Evolutionary conservation across 2,888 invertebrate genomes (phyloP).

Genomic region (Augiades crinisus): DNA sequence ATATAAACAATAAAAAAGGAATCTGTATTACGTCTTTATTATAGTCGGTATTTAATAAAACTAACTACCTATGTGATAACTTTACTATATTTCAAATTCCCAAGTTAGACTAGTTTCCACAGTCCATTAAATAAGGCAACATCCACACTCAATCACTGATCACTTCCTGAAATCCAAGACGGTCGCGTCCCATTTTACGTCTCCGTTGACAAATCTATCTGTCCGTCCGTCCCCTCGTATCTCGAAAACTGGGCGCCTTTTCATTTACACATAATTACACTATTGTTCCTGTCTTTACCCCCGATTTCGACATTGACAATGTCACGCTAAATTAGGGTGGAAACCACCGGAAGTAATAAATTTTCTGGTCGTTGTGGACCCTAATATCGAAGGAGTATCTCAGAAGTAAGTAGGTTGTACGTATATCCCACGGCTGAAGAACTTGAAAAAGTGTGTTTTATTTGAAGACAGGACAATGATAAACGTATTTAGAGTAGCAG

Average conservation of each 20-base stretch:
- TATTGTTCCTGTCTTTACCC: conserved; percentile 27
- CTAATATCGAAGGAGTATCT: conserved; percentile 13
- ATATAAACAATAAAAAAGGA: too few species aligned
- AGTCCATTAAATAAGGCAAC: too few species aligned
- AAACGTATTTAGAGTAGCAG: too few species aligned
- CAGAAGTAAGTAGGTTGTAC: too few species aligned
- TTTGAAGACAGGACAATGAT: too few species aligned
- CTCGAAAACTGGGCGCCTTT: conserved; percentile 16
- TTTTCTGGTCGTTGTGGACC: conserved; percentile 8
- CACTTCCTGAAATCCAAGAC: conserved; percentile 4
- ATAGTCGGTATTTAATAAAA: too few species aligned
- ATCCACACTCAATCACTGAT: not conserved
- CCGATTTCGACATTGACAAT: conserved; percentile 6
- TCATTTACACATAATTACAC: conserved; percentile 32
- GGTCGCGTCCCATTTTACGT: conserved; percentile 5
- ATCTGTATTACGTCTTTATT: too few species aligned
- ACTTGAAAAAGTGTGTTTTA: too few species aligned
- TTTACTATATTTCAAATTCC: too few species aligned
- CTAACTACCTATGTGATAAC: too few species aligned
- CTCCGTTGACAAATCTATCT: conserved; percentile 24
- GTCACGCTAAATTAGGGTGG: conserved; percentile 25
- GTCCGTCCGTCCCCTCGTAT: conserved; percentile 21
- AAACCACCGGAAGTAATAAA: conserved; percentile 23
- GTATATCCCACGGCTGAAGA: too few species aligned
- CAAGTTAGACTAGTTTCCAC: too few species aligned